These are phyloP conservation scores for Napeogenes inachia DNA, from an alignment of 2,888 invertebrate species.

Conservation along the genomic window DNA sequence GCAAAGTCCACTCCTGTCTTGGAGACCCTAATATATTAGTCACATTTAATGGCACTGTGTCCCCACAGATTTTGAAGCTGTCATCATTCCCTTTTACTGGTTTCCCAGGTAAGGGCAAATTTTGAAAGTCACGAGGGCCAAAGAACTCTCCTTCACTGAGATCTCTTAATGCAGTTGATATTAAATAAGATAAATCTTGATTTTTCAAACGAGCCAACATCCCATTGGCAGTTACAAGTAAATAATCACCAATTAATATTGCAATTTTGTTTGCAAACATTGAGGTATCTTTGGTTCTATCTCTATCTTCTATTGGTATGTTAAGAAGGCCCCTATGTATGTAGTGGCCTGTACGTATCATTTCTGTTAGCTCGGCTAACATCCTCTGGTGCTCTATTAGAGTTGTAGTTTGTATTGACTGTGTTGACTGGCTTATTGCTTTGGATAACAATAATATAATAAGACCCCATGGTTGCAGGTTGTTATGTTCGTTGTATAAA, in stretches of 20 bases:
- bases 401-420: conserved; percentile 75
- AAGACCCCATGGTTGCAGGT: conserved; percentile 90
- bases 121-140: conserved; percentile 84
- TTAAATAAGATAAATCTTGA: conserved; percentile 86
- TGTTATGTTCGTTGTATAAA: conserved; percentile 88
- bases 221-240: conserved; percentile 88
- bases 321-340: conserved; percentile 83
- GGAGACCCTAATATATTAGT: conserved; percentile 74
- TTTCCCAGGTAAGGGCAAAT: conserved; percentile 83
- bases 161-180: conserved; percentile 88
- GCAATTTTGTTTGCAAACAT: conserved; percentile 93
- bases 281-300: conserved; percentile 80
- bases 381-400: conserved; percentile 72
- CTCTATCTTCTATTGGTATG: conserved; percentile 64
- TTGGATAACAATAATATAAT: conserved; percentile 89
- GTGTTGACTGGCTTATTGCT: conserved; percentile 78
- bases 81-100: conserved; percentile 55
- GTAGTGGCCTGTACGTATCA: conserved; percentile 91
- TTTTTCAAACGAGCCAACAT: conserved; percentile 85
- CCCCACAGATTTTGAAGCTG: conserved; percentile 50
- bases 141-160: conserved; percentile 90
- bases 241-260: conserved; percentile 89
- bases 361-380: conserved; percentile 85
- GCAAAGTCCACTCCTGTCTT: conserved; percentile 82
- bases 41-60: conserved; percentile 61